These are phyloP conservation scores for Acronicta aceris DNA, from an alignment of 2,888 invertebrate species.

Conservation along the genomic window DNA sequence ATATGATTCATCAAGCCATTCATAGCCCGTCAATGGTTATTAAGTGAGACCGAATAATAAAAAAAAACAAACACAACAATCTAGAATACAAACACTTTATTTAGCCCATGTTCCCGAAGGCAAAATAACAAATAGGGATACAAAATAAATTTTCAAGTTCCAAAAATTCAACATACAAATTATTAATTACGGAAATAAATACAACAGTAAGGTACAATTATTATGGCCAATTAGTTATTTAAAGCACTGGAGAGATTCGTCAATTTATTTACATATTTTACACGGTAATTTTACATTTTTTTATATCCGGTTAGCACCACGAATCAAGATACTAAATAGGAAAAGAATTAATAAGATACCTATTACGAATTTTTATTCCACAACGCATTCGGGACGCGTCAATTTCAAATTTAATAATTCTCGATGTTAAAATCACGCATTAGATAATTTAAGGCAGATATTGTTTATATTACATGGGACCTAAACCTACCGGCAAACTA, in stretches of 20 bases:
- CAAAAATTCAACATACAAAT: conserved; percentile 21
- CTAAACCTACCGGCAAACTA: too few relatives aligned
- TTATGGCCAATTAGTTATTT: conserved; percentile 51
- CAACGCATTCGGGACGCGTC: conserved; percentile 22
- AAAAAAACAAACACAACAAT: conserved; percentile 20
- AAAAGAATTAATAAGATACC: conserved; percentile 15
- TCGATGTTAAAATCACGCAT: not conserved
- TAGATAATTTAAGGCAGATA: not conserved
- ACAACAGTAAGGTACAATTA: conserved; percentile 52
- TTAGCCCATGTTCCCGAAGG: conserved; percentile 41
- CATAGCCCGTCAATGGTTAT: too few relatives aligned
- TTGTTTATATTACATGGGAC: too few relatives aligned
- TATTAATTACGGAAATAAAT: conserved; percentile 21
- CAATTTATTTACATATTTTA: conserved; percentile 44
- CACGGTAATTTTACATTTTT: conserved; percentile 37
- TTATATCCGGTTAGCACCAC: conserved; percentile 44
- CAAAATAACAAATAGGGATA: conserved; percentile 38
- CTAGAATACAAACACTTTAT: conserved; percentile 46
- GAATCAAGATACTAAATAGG: conserved; percentile 33
- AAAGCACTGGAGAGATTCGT: conserved; percentile 47
- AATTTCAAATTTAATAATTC: conserved; percentile 31
- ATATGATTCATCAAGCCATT: too few relatives aligned
- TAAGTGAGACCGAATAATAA: not conserved
- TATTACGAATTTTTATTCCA: conserved; percentile 5
- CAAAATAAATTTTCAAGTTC: conserved; percentile 40